Base-by-base conservation (phyloP, 2,888 invertebrate genomes). In the Rhopalosiphum nymphaeae region DNA sequence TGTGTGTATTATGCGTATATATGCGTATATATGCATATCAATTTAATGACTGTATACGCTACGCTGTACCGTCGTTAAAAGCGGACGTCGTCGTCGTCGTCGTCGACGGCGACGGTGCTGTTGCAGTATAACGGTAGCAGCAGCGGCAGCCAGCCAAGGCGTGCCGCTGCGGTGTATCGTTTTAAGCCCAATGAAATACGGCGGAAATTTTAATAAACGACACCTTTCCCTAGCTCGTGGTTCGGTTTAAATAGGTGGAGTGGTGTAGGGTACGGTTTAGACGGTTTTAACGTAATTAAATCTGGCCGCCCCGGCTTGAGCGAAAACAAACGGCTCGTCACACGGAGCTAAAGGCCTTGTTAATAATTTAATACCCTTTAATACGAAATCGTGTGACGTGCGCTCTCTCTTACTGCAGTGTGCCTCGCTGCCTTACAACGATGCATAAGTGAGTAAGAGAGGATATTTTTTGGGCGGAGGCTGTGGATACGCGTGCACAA, bases 91-190 rank as follows among this genome's bases (percentile, higher is more conserved):
- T 96, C 96, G 96, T 95, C 96, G 95, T 95, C 95, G 95, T 95
- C 96, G 91, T 44, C 86, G 46, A 94, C 95, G 95, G 95, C 95
- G 96, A 96, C 95, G 96, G 96, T 78, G 96, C 96, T 95, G 95
- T 96, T 26, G 88, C 95, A 87, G 61, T 61, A 85, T 53, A 56
- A 29, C 46, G 56, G 57, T 61, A 42, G 61, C 25, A 49, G 86
- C 36, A 26, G 89, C 56, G 26, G 26, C 86, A 86, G 84, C 78
- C 91, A 85, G 91, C 57, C 92, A 49, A 87, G 92, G 92, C 92
- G 92, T 87, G 96, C 96, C 90, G 95, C 96, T 95, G 96, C 96
- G 84, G 87, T 85, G 89, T 89, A 84, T 93, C 78, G 93, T 56
- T 93, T 85, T 85, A 84, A 93, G 90, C 57, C 90, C 84, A 61